A percentile compares a stretch with the other conserved stretches of the same genome.
Evolutionary conservation across 64 coral and sea anemone species (phyloP).

Genomic region (Pocillopora verrucosa): DNA sequence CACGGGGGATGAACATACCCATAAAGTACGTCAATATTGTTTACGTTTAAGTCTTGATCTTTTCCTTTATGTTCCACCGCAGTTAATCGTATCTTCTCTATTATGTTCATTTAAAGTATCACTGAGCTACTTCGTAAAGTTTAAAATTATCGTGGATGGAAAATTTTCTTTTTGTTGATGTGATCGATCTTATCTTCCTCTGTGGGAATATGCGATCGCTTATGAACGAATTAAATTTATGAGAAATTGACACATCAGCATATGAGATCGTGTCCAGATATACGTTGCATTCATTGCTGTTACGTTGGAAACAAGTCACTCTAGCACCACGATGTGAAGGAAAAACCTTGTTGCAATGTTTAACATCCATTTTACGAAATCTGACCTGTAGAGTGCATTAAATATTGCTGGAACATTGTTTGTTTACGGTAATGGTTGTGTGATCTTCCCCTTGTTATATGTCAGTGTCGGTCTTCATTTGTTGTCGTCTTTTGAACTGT

Average conservation of each 20-base stretch:
- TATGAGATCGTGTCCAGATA: too few relatives aligned
- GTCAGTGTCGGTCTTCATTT: background rate
- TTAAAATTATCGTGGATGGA: background rate
- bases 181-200: background rate
- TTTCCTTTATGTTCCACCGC: background rate
- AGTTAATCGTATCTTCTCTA: background rate
- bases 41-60: background rate
- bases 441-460: background rate
- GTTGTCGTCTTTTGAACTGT: background rate
- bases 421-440: background rate
- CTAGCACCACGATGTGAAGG: too few relatives aligned
- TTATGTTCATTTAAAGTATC: background rate
- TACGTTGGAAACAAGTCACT: background rate
- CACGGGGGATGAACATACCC: slow-evolving; percentile 90
- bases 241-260: slow-evolving; percentile 26
- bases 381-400: background rate
- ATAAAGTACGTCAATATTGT: slow-evolving; percentile 83
- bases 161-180: background rate
- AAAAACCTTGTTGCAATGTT: background rate
- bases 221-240: background rate
- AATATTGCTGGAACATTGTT: background rate
- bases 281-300: background rate
- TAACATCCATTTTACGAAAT: background rate
- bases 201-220: background rate
- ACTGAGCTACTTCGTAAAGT: background rate